Conservation (phyloP, 2,797 vertebrate genomes). For the Clamator glandarius region DNA sequence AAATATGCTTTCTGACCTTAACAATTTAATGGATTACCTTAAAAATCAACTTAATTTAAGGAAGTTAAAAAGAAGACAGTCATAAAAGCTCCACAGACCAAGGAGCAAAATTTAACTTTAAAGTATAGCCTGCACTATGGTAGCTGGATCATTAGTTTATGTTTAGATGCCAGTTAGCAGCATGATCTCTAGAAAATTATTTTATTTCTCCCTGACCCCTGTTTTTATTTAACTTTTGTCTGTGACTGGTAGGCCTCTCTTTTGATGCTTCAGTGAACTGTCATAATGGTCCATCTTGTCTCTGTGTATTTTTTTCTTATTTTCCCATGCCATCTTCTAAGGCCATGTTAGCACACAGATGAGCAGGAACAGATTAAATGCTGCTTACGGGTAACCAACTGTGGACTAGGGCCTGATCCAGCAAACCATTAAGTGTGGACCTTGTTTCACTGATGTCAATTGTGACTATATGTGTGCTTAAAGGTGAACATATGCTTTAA, state of each 20-base stretch:
- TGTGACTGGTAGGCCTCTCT: background rate
- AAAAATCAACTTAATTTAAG: background rate
- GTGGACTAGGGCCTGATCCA: slow-evolving; percentile 33
- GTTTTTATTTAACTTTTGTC: background rate
- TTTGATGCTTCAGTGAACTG: background rate
- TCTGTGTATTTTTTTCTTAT: background rate
- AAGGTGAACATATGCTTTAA: slow-evolving; percentile 29
- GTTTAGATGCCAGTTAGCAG: background rate
- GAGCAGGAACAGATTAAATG: background rate
- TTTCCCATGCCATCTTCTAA: background rate
- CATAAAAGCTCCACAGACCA: background rate
- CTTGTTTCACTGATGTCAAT: background rate
- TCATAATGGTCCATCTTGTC: background rate
- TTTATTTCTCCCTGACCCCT: background rate
- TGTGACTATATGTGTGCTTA: background rate
- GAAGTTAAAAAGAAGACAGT: background rate
- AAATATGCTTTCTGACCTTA: background rate
- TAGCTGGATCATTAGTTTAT: background rate
- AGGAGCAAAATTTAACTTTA: background rate
- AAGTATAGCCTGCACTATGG: background rate
- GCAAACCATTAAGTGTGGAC: background rate
- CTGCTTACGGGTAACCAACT: background rate
- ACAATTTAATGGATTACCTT: background rate
- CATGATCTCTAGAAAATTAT: background rate
- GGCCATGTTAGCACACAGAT: background rate